Evolutionary conservation across 2,797 vertebrate species (phyloP).

Genomic region (Channallabes apus): DNA sequence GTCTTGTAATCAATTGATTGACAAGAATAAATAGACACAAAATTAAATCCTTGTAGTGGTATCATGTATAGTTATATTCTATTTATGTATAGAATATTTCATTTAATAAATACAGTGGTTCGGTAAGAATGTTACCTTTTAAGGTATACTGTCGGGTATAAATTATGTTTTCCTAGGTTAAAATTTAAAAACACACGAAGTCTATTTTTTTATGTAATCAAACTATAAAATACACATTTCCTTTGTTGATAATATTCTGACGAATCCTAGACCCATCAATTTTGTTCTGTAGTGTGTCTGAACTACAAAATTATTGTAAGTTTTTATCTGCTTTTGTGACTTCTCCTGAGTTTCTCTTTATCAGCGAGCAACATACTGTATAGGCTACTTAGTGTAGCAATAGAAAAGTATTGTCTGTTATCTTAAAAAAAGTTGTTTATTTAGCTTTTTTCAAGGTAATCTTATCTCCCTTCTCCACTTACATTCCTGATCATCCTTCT

Average conservation of each 20-base stretch:
- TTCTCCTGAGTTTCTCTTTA: background rate
- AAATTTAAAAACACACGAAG: background rate
- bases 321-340: background rate
- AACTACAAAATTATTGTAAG: background rate
- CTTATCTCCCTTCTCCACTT: conserved; percentile 30
- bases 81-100: no score
- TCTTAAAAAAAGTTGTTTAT: conserved; percentile 17
- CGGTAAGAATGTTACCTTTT: background rate
- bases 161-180: background rate
- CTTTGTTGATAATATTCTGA: background rate
- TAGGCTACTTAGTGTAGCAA: background rate
- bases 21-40: background rate
- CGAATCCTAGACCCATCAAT: background rate
- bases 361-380: conserved; percentile 7
- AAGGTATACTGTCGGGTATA: background rate
- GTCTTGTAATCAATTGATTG: background rate
- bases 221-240: background rate
- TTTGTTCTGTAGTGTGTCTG: background rate
- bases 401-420: background rate
- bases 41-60: background rate
- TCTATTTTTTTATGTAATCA: background rate
- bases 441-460: conserved; percentile 47
- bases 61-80: background rate
- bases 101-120: background rate
- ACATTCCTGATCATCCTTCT: conserved; percentile 2